These are phyloP conservation scores for Hydriomena furcata DNA, from an alignment of 2,888 invertebrate genomes.

Conservation along the genomic window DNA sequence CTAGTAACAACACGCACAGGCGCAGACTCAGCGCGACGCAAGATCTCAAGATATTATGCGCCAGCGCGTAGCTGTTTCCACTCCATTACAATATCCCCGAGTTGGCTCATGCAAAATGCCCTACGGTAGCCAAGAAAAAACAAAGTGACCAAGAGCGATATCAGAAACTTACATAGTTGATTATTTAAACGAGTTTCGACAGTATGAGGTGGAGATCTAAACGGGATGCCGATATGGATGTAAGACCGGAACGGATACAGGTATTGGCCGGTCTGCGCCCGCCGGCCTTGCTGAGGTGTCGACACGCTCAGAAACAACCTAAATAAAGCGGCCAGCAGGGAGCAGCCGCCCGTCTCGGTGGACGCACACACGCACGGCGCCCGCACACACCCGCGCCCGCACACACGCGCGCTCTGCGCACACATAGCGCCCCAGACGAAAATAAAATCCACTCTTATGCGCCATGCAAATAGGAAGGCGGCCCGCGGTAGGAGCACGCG, in stretches of 20 bases:
- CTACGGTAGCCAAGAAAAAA: constrained; percentile 3
- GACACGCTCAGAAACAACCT: constrained; percentile 73
- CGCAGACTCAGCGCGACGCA: constrained; percentile 36
- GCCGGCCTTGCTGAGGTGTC: constrained; percentile 44
- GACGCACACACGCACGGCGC: constrained; percentile 51
- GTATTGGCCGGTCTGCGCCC: constrained; percentile 42
- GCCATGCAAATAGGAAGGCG: constrained; percentile 82
- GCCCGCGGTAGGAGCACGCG: constrained; percentile 66
- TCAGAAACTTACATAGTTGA: constrained; percentile 7
- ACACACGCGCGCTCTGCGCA: constrained; percentile 61
- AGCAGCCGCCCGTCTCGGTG: constrained; percentile 73
- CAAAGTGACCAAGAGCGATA: constrained; percentile 1
- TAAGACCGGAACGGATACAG: constrained; percentile 35
- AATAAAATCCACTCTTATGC: constrained; percentile 82
- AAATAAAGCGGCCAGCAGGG: constrained; percentile 77
- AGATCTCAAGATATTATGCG: constrained; percentile 24
- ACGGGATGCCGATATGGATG: constrained; percentile 28
- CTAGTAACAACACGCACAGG: constrained; percentile 47
- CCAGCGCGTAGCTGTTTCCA: constrained; percentile 27
- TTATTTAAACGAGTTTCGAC: constrained; percentile 9
- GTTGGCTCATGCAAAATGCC: constrained; percentile 13
- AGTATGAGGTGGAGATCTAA: constrained; percentile 7
- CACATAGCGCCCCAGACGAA: constrained; percentile 76
- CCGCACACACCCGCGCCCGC: constrained; percentile 53
- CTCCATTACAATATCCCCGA: constrained; percentile 24